These are phyloP conservation scores for Erythrocebus patas DNA, from an alignment of 2,113 vertebrate species.

Conservation along the genomic window DNA sequence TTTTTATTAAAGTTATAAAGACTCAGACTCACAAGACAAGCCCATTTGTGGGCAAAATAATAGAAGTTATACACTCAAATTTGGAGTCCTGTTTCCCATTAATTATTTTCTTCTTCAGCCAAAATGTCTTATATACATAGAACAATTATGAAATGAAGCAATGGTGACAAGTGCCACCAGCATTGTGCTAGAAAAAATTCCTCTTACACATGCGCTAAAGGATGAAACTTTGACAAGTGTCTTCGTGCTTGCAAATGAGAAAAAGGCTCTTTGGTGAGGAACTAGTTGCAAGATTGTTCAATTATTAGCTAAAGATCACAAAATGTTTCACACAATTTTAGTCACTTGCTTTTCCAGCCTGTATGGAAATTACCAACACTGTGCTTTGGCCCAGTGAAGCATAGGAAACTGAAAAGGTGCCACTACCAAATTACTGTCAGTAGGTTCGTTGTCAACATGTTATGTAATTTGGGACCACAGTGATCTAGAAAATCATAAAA, in stretches of 20 bases:
- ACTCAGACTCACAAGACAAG: background rate
- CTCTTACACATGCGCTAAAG: background rate
- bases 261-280: background rate
- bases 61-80: background rate
- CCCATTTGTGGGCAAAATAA: background rate
- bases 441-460: background rate
- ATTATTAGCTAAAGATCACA: background rate
- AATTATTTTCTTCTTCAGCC: background rate
- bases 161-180: background rate
- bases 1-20: background rate
- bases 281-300: background rate
- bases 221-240: background rate
- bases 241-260: background rate
- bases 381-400: background rate
- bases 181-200: background rate
- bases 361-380: background rate
- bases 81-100: background rate
- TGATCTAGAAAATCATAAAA: constrained; percentile 22
- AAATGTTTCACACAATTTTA: background rate
- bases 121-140: background rate
- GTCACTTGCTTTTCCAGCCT: background rate
- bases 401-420: background rate
- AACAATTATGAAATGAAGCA: background rate
- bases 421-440: background rate
- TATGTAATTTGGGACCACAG: background rate